phyloP scores from a whole-genome alignment of 2,113 vertebrate species.

The human region DNA sequence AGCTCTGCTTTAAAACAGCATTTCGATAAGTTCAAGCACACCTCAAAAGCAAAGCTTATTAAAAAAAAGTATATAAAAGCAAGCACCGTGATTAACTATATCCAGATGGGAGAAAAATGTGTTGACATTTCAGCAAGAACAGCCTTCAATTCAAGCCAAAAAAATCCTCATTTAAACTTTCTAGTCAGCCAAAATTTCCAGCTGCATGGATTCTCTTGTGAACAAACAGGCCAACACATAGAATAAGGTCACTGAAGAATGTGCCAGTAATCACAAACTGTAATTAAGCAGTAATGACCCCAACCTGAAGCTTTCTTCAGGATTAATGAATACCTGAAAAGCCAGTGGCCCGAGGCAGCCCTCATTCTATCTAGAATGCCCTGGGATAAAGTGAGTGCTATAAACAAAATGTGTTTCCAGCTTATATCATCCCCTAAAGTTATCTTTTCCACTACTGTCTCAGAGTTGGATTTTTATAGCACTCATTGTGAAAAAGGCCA shows the following conservation, averaged over 20 bases:
- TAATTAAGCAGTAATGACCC: slow-evolving; percentile 71
- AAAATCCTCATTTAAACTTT: slow-evolving; percentile 70
- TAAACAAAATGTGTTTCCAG: slow-evolving; percentile 53
- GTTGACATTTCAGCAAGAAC: slow-evolving; percentile 74
- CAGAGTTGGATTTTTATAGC: slow-evolving; percentile 14
- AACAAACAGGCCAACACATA: slow-evolving; percentile 40
- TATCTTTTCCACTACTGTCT: background rate
- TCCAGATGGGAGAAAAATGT: slow-evolving; percentile 73
- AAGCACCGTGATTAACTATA: slow-evolving; percentile 45
- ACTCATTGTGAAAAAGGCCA: background rate
- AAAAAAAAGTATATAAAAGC: slow-evolving; percentile 25
- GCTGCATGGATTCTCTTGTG: slow-evolving; percentile 64
- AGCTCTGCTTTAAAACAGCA: slow-evolving; percentile 27
- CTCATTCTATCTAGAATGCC: slow-evolving; percentile 6
- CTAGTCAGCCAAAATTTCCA: slow-evolving; percentile 69
- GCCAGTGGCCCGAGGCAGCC: slow-evolving; percentile 30
- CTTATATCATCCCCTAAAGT: slow-evolving; percentile 2
- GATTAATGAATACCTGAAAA: slow-evolving; percentile 70
- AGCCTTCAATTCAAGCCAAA: slow-evolving; percentile 56
- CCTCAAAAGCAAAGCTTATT: slow-evolving; percentile 48
- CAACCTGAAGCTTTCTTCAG: slow-evolving; percentile 60
- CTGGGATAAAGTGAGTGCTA: background rate
- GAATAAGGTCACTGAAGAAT: slow-evolving; percentile 67
- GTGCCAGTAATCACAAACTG: slow-evolving; percentile 52
- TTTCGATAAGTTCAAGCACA: slow-evolving; percentile 44